phyloP scores from a whole-genome alignment of 35 echinoderm and acorn worm species.

The Eucidaris tribuloides region DNA sequence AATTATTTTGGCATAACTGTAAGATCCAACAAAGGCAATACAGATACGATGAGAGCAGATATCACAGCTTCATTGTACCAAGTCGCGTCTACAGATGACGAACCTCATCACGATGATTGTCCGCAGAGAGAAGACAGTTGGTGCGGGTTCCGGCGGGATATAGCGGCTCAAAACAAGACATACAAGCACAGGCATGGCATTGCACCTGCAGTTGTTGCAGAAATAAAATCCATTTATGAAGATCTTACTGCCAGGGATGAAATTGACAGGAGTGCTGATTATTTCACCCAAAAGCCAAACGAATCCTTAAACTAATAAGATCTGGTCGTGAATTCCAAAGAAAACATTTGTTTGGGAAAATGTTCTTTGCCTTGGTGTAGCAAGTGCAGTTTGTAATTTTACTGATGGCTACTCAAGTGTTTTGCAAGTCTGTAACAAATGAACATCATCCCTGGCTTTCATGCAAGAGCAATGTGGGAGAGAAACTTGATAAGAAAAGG shows the following conservation, averaged over 20 bases:
- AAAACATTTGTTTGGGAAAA: background rate
- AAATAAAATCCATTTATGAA: background rate
- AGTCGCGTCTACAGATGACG: conserved; percentile 24
- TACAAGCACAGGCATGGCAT: conserved; percentile 1
- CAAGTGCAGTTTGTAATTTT: background rate
- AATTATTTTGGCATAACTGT: conserved; percentile 60
- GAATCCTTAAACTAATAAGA: background rate
- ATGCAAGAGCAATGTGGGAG: background rate
- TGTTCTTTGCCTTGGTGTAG: background rate
- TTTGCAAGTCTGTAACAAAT: background rate
- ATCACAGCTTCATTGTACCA: conserved; percentile 42
- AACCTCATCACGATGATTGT: conserved; percentile 21
- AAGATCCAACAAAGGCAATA: conserved; percentile 36
- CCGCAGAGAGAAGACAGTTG: background rate
- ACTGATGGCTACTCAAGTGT: background rate
- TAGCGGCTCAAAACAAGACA: background rate
- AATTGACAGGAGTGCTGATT: background rate
- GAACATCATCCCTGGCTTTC: background rate
- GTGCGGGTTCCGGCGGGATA: background rate
- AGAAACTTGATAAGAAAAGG: background rate
- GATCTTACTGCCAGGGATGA: conserved; percentile 22
- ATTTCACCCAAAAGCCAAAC: background rate
- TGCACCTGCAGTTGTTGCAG: background rate
- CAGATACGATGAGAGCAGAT: conserved; percentile 27
- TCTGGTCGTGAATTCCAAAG: background rate